phyloP scores from a whole-genome alignment of 1,140 invertebrate genomes.

The Hyposmocoma kahamanoa region DNA sequence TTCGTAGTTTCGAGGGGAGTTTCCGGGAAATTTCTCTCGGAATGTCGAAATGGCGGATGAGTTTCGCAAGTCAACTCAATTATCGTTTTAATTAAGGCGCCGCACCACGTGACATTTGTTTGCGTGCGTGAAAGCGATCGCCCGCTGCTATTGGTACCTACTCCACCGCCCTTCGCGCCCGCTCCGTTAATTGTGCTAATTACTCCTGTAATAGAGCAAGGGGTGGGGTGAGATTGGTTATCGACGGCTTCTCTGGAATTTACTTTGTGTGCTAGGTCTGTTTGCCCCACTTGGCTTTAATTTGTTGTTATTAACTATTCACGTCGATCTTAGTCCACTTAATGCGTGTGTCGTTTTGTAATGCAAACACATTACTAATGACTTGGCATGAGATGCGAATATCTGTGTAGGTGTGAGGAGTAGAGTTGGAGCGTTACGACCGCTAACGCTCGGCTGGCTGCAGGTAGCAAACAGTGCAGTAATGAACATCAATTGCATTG shows the following conservation, averaged over 20 bases:
- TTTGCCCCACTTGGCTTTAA: constrained; percentile 21
- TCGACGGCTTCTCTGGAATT: constrained; percentile 51
- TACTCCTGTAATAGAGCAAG: constrained; percentile 64
- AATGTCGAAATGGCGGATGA: constrained; percentile 70
- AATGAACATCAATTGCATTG: constrained; percentile 30
- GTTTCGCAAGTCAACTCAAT: constrained; percentile 72
- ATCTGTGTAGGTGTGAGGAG: background rate
- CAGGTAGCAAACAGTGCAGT: constrained; percentile 22
- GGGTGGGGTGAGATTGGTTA: constrained; percentile 61
- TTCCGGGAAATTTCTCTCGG: constrained; percentile 61
- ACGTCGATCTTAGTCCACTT: constrained; percentile 17
- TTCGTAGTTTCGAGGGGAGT: constrained; percentile 61
- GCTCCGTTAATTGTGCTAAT: constrained; percentile 70
- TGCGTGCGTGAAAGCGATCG: constrained; percentile 68
- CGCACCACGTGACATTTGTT: constrained; percentile 71
- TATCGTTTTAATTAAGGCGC: constrained; percentile 73
- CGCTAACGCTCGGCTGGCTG: constrained; percentile 8
- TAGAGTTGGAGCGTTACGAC: background rate
- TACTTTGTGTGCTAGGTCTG: constrained; percentile 45
- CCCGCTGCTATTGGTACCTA: constrained; percentile 17
- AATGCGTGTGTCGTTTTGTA: background rate
- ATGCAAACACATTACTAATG: background rate
- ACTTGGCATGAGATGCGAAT: background rate
- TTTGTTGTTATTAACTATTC: constrained; percentile 21
- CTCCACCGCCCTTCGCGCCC: constrained; percentile 27